phyloP scores from a whole-genome alignment of 2,888 invertebrate species.

The Temnothorax rugatulus region DNA sequence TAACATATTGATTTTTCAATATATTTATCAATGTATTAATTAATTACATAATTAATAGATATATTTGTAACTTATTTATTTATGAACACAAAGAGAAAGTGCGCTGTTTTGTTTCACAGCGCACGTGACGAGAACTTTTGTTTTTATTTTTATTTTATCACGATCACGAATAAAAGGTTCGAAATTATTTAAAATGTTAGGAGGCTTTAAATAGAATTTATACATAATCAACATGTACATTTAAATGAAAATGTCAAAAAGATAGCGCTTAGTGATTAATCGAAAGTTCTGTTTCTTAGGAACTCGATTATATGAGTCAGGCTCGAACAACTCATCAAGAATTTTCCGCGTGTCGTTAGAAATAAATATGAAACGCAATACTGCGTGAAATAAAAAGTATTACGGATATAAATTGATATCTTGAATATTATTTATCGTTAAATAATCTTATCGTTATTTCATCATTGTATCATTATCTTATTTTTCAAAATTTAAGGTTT shows the following conservation, averaged over 20 bases:
- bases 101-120: background rate
- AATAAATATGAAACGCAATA: background rate
- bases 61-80: background rate
- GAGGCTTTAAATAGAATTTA: background rate
- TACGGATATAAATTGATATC: background rate
- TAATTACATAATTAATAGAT: background rate
- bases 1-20: background rate
- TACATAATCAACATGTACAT: background rate
- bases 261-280: background rate
- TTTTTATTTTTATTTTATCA: background rate
- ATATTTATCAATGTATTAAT: background rate
- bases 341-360: background rate
- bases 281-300: background rate
- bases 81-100: background rate
- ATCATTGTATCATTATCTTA: background rate
- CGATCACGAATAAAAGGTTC: background rate
- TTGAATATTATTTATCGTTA: conserved; percentile 7
- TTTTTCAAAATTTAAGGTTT: background rate
- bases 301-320: background rate
- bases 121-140: background rate
- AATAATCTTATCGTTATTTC: background rate
- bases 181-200: background rate
- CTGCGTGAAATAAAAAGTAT: background rate
- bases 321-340: background rate
- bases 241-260: background rate